Base-by-base conservation (phyloP, 30 jellyfish, hydroid and myxozoan species). In the Hydractinia echinata region DNA sequence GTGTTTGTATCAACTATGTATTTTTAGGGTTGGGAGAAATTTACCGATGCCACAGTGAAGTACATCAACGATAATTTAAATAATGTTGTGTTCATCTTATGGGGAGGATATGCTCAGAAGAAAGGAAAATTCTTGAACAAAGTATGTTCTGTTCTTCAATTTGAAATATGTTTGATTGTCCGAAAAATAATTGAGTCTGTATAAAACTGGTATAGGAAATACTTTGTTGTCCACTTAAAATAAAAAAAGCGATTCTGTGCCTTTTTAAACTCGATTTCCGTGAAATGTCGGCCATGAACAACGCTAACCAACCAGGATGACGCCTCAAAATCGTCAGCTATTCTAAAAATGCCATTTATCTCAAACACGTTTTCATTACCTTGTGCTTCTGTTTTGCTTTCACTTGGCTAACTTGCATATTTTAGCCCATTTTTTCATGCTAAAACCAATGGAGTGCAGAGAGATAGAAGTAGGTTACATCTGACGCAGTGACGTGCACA, bases 41-140 rank as follows among this genome's bases (percentile, higher is more conserved):
- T 95, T 67, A 95, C 99, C 5, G 99, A 95, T 81, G 98, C 99
- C 20, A 95, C 93, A 48, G 90, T 95, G 5, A 74, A 82, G 55
- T 90, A 95, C 97, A 90, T 95, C 73, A 87, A 95, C 83, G 68
- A 64, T 18, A 92, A 89, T 62, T 69, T 84, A 5, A 60, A 83
- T 53, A 73, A 73, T 51, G 96, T 95, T 76, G 99, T 95, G 48
- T 95, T 95, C 84, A 69, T 95, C 19, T 88, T 95, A 6, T 95
- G 99, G 99, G 99, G 99, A 54, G 74, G 95, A 5, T 89, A 95
- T 85, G 99, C 99, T 6, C 96, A 95, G 81, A 89, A 95, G 88
- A 95, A 95, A 76, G 98, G 98, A 55, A 91, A 84, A 13, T 78
- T 87, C 5, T 87, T 95, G 58, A 94, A 95, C 54, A 83, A 95